Percentiles rank a stretch among this genome's conserved stretches.
Conservation (phyloP, 2,113 vertebrate genomes). For the Notothenia coriiceps region DNA sequence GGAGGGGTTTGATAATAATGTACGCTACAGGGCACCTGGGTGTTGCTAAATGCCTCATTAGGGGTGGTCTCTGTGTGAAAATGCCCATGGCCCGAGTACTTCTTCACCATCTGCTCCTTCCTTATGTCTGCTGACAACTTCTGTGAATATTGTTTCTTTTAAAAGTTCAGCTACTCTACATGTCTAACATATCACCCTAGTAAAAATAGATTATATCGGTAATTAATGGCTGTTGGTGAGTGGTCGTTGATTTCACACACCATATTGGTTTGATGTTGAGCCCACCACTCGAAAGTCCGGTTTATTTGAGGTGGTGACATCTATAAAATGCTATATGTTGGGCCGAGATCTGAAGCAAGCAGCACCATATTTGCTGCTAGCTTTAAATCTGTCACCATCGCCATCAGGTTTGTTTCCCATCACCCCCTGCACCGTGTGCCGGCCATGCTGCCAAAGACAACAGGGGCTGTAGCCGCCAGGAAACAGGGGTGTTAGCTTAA, state of each 20-base stretch:
- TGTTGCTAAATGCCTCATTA: slow-evolving; percentile 79
- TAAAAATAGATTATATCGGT: slow-evolving; percentile 4
- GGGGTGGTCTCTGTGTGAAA: slow-evolving; percentile 69
- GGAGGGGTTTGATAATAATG: slow-evolving; percentile 70
- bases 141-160: slow-evolving; percentile 10
- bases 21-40: slow-evolving; percentile 66
- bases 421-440: slow-evolving; percentile 54
- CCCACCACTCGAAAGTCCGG: neutral
- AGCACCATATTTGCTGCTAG: slow-evolving; percentile 14
- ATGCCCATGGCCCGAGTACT: slow-evolving; percentile 58
- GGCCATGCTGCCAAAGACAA: slow-evolving; percentile 75
- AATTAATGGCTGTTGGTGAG: neutral
- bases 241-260: neutral
- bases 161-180: slow-evolving; percentile 5
- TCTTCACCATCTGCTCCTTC: slow-evolving; percentile 65
- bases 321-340: slow-evolving; percentile 19
- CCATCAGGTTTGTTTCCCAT: slow-evolving; percentile 68
- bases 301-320: slow-evolving; percentile 21
- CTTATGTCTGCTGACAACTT: slow-evolving; percentile 35
- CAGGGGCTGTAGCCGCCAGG: slow-evolving; percentile 64
- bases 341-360: slow-evolving; percentile 32
- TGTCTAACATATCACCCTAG: neutral
- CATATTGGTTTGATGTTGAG: slow-evolving; percentile 13
- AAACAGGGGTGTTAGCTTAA: slow-evolving; percentile 76
- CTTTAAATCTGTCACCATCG: slow-evolving; percentile 69